Base-by-base conservation (phyloP, 2,888 invertebrate genomes). In the Lysandra coridon region DNA sequence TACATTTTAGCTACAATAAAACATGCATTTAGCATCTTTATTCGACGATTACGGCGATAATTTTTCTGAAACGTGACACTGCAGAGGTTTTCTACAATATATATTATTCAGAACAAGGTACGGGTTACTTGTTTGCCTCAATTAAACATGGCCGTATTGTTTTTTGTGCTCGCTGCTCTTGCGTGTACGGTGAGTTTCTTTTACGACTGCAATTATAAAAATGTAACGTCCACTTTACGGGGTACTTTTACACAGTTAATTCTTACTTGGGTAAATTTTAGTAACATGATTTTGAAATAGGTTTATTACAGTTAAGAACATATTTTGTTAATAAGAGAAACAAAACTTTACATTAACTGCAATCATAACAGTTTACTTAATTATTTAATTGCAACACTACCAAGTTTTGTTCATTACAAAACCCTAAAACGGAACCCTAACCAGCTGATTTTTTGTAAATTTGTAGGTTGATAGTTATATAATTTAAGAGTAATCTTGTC, bases 41-140 rank as follows among this genome's bases (percentile, higher is more conserved):
- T 49, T 75, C 23, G 75, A 23, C 44, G 23, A 49, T 44, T 49
- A 75, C 44, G 23, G 49, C 49, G 87, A 89, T 90, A 87, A 83
- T 82, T 80, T 81, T 80, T 79, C 79, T 81, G 14, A 73, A 79
- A 91, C 91, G 91, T 91, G 91, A 88, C 88, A 84, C 85, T 84
- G 84, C 81, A 81, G 84, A 81, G 82, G 83, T 82, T 80, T 76
- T 30, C 12, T 75, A 80, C 78, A 81, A 80, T 84, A 83, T 84
- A 83, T 83, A 85, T 69, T 69, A 69, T 69, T 69, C 14, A 5
- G 4, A 33, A 37, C 69, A 33, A 69, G 69, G 69, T 69, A 69
- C 69, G 14, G 69, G 33, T 69, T 69, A 37, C 69, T 69, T 57
- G 17, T 73, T 75, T 75, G 23, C 49, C 30, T 49, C 75, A 53